phyloP scores from a whole-genome alignment of 2,888 invertebrate genomes.

The Hirtodrosophila cameraria region DNA sequence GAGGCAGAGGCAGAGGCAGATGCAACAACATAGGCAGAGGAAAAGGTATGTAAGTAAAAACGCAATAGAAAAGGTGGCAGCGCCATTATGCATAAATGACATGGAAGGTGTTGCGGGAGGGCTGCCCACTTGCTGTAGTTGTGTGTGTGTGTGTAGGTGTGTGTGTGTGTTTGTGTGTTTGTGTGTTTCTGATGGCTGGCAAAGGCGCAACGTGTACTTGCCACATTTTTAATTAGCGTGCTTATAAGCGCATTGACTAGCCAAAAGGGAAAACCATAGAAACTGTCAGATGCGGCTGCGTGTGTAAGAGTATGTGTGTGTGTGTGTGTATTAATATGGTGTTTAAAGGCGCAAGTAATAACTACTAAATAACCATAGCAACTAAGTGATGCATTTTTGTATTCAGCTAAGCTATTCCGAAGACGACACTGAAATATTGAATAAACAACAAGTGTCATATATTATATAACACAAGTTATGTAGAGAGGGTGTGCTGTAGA shows the following conservation, averaged over 20 bases:
- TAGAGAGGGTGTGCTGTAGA: no score
- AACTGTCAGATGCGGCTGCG: slow-evolving; percentile 18
- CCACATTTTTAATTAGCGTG: slow-evolving; percentile 79
- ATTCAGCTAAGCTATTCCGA: no score
- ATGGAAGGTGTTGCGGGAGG: neutral
- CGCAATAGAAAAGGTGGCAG: slow-evolving; percentile 59
- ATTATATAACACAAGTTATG: no score
- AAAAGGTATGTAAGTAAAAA: no score
- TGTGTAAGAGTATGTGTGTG: neutral
- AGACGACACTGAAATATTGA: slow-evolving; percentile 3
- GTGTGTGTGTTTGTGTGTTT: neutral
- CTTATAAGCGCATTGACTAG: slow-evolving; percentile 76
- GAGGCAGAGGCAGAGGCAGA: no score
- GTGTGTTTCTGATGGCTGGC: neutral
- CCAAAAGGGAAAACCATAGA: slow-evolving; percentile 29
- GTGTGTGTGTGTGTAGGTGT: neutral
- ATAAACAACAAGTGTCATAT: no score
- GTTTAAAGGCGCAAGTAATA: slow-evolving; percentile 4
- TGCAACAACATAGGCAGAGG: no score
- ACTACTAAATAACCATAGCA: slow-evolving; percentile 17
- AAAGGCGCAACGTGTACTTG: slow-evolving; percentile 49
- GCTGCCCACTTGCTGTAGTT: neutral
- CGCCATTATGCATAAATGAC: slow-evolving; percentile 59
- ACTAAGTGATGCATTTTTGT: neutral
- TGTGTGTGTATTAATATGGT: neutral